A percentile compares a stretch with the other conserved stretches of the same genome.
phyloP scores from a whole-genome alignment of 2,113 vertebrate genomes.

The Malurus melanocephalus region DNA sequence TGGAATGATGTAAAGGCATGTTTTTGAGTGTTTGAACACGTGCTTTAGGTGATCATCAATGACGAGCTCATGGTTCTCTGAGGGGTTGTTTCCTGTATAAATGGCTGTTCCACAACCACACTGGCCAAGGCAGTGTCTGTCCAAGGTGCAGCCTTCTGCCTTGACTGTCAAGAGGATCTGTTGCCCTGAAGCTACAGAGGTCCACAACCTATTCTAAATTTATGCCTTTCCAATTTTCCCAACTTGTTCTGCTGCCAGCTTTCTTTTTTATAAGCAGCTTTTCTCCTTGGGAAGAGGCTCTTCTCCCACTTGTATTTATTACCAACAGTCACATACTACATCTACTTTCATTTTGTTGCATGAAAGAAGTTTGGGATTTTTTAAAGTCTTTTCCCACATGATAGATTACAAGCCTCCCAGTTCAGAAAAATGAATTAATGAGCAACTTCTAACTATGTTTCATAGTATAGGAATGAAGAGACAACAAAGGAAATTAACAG shows the following conservation, averaged over 20 bases:
- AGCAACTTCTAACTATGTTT: background rate
- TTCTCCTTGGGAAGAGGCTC: background rate
- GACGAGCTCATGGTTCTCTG: background rate
- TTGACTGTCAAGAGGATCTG: background rate
- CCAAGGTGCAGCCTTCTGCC: background rate
- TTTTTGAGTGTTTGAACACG: background rate
- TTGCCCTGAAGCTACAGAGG: background rate
- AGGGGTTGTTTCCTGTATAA: background rate
- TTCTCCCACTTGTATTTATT: background rate
- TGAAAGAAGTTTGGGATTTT: background rate
- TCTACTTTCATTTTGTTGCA: background rate
- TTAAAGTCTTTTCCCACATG: background rate
- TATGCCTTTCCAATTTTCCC: background rate
- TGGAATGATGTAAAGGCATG: background rate
- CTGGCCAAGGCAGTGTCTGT: background rate
- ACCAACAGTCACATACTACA: background rate
- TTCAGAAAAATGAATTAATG: background rate
- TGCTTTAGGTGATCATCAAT: background rate
- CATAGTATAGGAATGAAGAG: background rate
- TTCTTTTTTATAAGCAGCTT: background rate
- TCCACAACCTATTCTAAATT: background rate
- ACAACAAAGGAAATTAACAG: background rate
- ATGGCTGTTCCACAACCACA: background rate
- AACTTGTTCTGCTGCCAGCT: background rate
- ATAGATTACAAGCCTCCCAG: background rate